Conservation (phyloP, 2,797 vertebrate genomes). For the Danio albolineatus region DNA sequence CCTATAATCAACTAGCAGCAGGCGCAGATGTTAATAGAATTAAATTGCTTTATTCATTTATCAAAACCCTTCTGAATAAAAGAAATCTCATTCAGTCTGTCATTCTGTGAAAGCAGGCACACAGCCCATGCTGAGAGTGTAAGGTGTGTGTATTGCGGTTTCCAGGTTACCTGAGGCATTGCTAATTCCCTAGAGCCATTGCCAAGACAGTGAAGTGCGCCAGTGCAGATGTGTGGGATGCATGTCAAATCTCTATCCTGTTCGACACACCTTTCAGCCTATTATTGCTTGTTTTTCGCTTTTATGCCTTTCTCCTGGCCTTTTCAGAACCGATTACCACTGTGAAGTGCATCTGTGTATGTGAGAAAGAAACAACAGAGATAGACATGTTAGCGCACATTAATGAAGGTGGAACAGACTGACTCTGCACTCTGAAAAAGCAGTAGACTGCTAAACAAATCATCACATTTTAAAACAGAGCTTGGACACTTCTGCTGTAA, state of each 20-base stretch:
- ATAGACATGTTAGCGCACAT: conserved; percentile 15
- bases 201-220: neutral
- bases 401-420: neutral
- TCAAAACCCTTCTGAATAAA: neutral
- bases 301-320: neutral
- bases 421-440: neutral
- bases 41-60: neutral
- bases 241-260: conserved; percentile 4
- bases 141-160: conserved; percentile 18
- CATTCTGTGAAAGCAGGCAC: neutral
- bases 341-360: conserved; percentile 1
- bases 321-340: neutral
- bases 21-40: neutral
- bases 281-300: conserved; percentile 5
- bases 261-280: neutral
- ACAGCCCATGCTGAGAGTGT: neutral
- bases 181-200: conserved; percentile 8
- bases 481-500: neutral
- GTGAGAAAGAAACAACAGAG: conserved; percentile 8
- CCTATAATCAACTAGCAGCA: neutral
- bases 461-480: neutral
- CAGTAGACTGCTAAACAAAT: neutral
- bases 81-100: neutral
- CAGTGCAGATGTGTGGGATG: conserved; percentile 21
- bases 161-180: conserved; percentile 25